Evolutionary conservation across 2,888 invertebrate species (phyloP).

Genomic region (Eupithecia inturbata): DNA sequence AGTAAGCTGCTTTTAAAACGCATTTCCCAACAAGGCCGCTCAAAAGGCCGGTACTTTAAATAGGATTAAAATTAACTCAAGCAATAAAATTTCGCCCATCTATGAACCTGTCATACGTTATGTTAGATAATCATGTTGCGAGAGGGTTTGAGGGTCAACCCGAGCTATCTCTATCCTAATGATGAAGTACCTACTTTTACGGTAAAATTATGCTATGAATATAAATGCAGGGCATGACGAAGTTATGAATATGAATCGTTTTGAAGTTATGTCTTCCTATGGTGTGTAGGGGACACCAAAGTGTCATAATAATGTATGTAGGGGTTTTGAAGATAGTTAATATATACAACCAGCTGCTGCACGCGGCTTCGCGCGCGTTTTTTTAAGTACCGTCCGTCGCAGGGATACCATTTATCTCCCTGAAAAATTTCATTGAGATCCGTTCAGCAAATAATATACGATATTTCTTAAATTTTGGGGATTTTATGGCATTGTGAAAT

Average conservation of each 20-base stretch:
- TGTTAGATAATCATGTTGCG: not conserved
- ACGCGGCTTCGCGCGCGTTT: too few relatives aligned
- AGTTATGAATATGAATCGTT: constrained; percentile 12
- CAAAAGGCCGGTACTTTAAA: not conserved
- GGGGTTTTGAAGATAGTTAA: too few relatives aligned
- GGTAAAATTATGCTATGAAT: constrained; percentile 21
- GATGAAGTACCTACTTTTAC: constrained; percentile 22
- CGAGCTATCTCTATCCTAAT: constrained; percentile 22
- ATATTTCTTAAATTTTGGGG: too few relatives aligned
- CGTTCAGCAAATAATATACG: too few relatives aligned
- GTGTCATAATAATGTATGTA: too few relatives aligned
- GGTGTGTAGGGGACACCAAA: not conserved
- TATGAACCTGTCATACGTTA: constrained; percentile 3
- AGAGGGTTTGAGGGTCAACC: constrained; percentile 27
- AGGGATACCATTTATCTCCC: too few relatives aligned
- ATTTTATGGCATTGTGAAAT: too few relatives aligned
- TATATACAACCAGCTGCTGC: too few relatives aligned
- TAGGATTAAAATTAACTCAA: constrained; percentile 10
- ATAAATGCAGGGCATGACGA: constrained; percentile 16
- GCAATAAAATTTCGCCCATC: constrained; percentile 10
- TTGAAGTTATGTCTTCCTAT: constrained; percentile 1
- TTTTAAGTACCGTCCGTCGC: too few relatives aligned
- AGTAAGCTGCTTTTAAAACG: not conserved
- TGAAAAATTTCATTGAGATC: too few relatives aligned
- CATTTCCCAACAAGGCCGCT: not conserved